Base-by-base conservation (phyloP, 1,140 invertebrate genomes). In the Drosophila littoralis region DNA sequence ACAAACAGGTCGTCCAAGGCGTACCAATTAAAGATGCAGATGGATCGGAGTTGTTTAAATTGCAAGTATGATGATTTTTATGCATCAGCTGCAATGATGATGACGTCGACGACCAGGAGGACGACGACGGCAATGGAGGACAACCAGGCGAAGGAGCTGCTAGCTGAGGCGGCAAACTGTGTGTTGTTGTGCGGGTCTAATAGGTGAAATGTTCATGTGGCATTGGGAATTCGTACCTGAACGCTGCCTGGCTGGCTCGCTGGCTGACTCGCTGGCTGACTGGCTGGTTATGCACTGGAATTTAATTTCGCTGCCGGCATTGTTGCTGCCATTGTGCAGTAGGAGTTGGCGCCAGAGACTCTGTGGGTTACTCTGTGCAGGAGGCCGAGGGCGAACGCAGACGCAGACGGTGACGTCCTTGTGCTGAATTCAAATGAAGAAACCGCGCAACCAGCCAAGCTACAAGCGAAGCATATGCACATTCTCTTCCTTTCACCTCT, bases 11-110 rank as follows among this genome's bases (percentile, higher is more conserved):
- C 48, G 68, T 74, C 64, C 81, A 85, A 81, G 77, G 75, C 45
- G 82, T 74, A 88, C 83, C 83, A 86, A 86, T 86, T 86, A 86
- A 86, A 88, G 83, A 86, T 86, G 83, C 83, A 86, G 83, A 86
- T 86, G 83, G 77, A 86, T 86, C 72, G 84, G 79, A 88, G 83
- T 86, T 86, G 80, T 86, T 86, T 86, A 88, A 86, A 83, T 83
- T 86, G 83, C 69, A 80, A 88, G 76, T 77, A 86, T 88, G 83
- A 83, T 81, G 83, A 79, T 79, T 88, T 78, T 86, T 88, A 88
- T 86, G 83, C 82, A 86, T 86, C 82, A 88, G 82, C 79, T 76
- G 79, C 54, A 22, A 42, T 68, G 42, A 35, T 40, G 59, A 60
- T 42, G 59, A 32, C 42, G 10, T 46, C 35, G 63, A 48, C 10